Evolutionary conservation across 2,797 vertebrate species (phyloP), one percentile per base, ranked within the genome.

Genomic region (Rhinophrynus dorsalis): DNA sequence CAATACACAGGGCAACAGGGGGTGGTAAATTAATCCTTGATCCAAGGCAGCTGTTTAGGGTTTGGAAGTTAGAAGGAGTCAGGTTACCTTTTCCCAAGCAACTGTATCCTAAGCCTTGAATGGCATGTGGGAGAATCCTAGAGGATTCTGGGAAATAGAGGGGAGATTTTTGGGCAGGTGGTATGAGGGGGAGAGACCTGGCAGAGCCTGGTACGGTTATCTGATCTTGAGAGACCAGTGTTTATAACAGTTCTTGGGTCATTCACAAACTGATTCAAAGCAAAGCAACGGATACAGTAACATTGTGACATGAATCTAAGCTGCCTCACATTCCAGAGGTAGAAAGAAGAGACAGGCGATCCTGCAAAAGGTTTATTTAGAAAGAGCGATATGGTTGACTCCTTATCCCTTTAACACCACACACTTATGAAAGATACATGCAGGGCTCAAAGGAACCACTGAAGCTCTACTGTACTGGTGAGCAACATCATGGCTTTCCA

Each of bases 1-100:
- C 45, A 48, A 48, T 48, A 48, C 2, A 12, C 18, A n/a, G 15
- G 6, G 10, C 45, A 24, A 24, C 7, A 27, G 23, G 15, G 13
- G 20, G 47, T 15, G 24, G 47, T 13, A 11, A 2, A 51, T 2
- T 23, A 23, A 27, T 27, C 47, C 20, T 24, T 24, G 21, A 47
- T 18, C 21, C 9, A 17, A 48, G 48, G 23, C 68, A 71, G 68
- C 60, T 71, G 68, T 30, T 21, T 3, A 6, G 2, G 32, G 7
- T 29, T 23, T n/a, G 12, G 18, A 48, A 21, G 17, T 35, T 33
- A 33, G 13, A 10, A 23, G 59, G 27, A 26, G 24, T 71, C 37
- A n/a, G 2, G 18, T 64, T 71, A 57, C 68, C 20, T 32, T 79
- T 83, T 83, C 81, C 81, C 81, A 78, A 75, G 79, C 78, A 82